phyloP scores from a whole-genome alignment of 2,888 invertebrate species.

The Apoda limacodes region DNA sequence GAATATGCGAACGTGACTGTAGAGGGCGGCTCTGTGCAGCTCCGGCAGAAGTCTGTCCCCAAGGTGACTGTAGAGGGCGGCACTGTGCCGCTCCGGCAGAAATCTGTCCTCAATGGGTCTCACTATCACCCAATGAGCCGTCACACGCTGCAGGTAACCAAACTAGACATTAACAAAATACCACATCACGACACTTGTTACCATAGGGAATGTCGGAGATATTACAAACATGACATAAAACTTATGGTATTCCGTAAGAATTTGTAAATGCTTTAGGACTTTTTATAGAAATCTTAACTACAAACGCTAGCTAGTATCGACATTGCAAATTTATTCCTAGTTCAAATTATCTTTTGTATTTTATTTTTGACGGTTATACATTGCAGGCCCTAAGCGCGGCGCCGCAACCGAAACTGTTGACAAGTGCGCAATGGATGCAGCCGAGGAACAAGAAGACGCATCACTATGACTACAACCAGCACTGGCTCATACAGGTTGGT shows the following conservation, averaged over 20 bases:
- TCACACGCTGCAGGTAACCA: conserved; percentile 73
- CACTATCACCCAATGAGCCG: conserved; percentile 76
- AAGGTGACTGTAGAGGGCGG: conserved; percentile 11
- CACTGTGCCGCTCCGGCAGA: conserved; percentile 34
- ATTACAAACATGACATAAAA: no score
- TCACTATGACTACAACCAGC: conserved; percentile 80
- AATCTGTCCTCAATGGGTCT: conserved; percentile 39
- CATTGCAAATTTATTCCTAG: no score
- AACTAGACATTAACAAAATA: no score
- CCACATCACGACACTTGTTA: no score
- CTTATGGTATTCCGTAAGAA: no score
- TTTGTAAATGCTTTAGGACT: no score
- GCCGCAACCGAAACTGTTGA: conserved; percentile 80
- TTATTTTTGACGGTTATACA: not conserved
- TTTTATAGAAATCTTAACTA: no score
- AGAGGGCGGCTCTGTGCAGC: conserved; percentile 31
- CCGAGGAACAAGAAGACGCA: conserved; percentile 72
- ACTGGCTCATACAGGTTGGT: conserved; percentile 93
- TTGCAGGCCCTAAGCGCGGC: conserved; percentile 78
- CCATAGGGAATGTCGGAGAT: no score
- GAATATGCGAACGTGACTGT: conserved; percentile 70
- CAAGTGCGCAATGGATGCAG: conserved; percentile 79
- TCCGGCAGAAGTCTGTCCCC: conserved; percentile 39
- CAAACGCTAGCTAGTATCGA: no score
- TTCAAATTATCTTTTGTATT: no score